Evolutionary conservation across 2,888 invertebrate species (phyloP).

Genomic region (Polymixis flavicincta): DNA sequence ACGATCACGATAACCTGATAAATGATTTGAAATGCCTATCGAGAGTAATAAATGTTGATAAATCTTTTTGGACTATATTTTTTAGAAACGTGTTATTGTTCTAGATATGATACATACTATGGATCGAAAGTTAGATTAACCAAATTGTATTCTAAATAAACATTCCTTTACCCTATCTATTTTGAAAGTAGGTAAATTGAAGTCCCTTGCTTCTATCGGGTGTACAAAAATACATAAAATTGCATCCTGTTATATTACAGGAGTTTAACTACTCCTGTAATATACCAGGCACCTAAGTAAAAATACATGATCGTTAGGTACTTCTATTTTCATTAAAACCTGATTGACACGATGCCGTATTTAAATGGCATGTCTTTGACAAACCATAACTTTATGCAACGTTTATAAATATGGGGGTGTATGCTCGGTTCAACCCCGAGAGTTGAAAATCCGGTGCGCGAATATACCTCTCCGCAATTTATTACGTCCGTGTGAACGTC

Average conservation of each 20-base stretch:
- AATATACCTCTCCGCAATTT: too few species aligned
- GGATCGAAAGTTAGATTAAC: background rate
- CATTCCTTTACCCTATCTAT: background rate
- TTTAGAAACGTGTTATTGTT: background rate
- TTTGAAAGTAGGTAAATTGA: background rate
- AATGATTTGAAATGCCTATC: conserved; percentile 74
- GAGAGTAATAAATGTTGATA: conserved; percentile 58
- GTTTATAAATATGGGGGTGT: too few species aligned
- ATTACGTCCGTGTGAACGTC: too few species aligned
- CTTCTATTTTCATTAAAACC: background rate
- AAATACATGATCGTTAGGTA: background rate
- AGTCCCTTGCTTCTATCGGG: background rate
- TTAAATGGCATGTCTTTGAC: too few species aligned
- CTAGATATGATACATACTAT: background rate
- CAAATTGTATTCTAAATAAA: background rate
- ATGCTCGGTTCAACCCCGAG: too few species aligned
- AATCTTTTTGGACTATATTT: conserved; percentile 14
- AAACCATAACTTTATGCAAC: background rate
- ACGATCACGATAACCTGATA: conserved; percentile 76
- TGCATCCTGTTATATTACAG: background rate
- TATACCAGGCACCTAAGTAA: too few species aligned
- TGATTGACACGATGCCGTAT: background rate
- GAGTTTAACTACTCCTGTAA: too few species aligned
- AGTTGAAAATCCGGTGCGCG: too few species aligned
- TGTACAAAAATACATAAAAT: background rate